These are phyloP conservation scores for Eustalomyia histrio DNA, from an alignment of 2,888 invertebrate species.

Conservation along the genomic window DNA sequence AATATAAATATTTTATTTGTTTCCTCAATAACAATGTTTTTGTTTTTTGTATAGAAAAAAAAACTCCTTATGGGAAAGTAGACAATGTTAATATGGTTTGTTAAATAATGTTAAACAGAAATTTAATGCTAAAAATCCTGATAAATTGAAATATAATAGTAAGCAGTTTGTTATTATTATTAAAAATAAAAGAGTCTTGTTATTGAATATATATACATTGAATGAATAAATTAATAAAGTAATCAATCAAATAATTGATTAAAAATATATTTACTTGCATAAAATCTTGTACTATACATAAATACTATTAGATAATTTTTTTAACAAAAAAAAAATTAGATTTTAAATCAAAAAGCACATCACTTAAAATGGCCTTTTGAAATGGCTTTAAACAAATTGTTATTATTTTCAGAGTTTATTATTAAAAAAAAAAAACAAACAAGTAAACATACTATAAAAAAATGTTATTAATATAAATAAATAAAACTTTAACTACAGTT, in stretches of 20 bases:
- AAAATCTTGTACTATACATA: constrained; percentile 41
- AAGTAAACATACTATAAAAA: background rate
- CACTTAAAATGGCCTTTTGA: constrained; percentile 65
- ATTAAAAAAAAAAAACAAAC: constrained; percentile 35
- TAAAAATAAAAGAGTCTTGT: constrained; percentile 44
- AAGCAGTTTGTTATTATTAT: constrained; percentile 53
- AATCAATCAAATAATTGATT: constrained; percentile 1
- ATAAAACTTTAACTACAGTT: constrained; percentile 42
- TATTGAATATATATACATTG: constrained; percentile 38
- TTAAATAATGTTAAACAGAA: constrained; percentile 29
- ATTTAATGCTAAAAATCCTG: constrained; percentile 21
- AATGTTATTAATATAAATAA: constrained; percentile 12
- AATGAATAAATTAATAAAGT: background rate
- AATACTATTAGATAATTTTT: constrained; percentile 36
- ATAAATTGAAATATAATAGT: constrained; percentile 44
- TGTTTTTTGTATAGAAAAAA: constrained; percentile 40
- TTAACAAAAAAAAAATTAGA: constrained; percentile 42
- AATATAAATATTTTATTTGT: background rate
- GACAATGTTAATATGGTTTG: constrained; percentile 39
- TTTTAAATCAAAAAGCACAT: constrained; percentile 65
- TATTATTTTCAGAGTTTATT: constrained; percentile 66
- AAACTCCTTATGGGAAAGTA: constrained; percentile 26
- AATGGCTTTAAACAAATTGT: constrained; percentile 66
- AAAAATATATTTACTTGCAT: constrained; percentile 37
- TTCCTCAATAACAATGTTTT: constrained; percentile 19